Evolutionary conservation across 2,113 vertebrate genomes (phyloP), one percentile per base, ranked within the genome.

Genomic region (Carettochelys insculpta): DNA sequence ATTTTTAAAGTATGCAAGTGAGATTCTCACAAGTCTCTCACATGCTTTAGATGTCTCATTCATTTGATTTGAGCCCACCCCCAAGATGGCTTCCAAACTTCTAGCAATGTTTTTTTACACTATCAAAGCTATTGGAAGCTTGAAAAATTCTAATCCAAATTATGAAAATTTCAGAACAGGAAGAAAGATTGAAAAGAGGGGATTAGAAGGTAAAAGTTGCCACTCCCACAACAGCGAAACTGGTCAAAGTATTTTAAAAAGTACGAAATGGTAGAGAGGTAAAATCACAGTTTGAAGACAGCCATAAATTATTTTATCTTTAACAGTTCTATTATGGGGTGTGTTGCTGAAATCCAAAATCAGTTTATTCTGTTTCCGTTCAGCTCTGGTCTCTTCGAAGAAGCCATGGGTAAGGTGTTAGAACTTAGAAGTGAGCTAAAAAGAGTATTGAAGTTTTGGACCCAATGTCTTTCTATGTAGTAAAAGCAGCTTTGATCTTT

Each of bases 1-100:
- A 41, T 38, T 19, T 68, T 5, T 38, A 68, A 16, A 68, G n/a
- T 38, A 41, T 22, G 38, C 1, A 13, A 54, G 61, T 78, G 83
- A 25, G 93, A 95, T 96, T 58, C 31, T 90, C 92, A 81, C 41
- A 93, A 95, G 90, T 93, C 94, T 80, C 85, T 95, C 86, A 90
- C 85, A 41, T 81, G 89, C 90, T 95, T 95, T 82, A 94, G 78
- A 94, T 93, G 25, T 41, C 54, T 54, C 41, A 4, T 79, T 34
- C 17, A 87, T 65, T 87, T 58, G 11, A 19, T 92, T 43, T 58
- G 95, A 88, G 80, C 38, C 58, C 22, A 20, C 22, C 20, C 13
- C 47, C 43, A 45, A 88, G 80, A 25, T 17, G 12, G 81, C 45
- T 86, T 38, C 7, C n/a, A 4, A 48, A 86, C 10, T 94, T 52